These are phyloP conservation scores for Cephonodes hylas DNA, from an alignment of 2,888 invertebrate species.

Conservation along the genomic window DNA sequence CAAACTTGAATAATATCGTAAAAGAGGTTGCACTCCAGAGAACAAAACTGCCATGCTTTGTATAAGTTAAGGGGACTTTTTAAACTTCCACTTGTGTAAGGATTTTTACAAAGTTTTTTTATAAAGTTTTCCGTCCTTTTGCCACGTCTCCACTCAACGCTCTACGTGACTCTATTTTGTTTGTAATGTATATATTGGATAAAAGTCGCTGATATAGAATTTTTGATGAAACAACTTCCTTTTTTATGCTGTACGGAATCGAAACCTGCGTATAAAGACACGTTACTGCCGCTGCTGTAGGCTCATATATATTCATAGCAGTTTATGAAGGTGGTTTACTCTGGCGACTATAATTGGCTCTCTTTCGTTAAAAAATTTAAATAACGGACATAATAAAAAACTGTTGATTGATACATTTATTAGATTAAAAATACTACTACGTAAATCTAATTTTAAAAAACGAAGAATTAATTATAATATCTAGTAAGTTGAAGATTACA, in stretches of 20 bases:
- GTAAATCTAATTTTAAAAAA: no score
- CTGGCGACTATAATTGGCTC: neutral
- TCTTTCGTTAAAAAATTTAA: neutral
- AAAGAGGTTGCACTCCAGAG: constrained; percentile 15
- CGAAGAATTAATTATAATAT: no score
- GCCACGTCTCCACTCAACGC: neutral
- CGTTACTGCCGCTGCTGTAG: neutral
- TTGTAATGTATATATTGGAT: neutral
- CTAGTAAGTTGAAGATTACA: no score
- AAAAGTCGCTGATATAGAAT: neutral
- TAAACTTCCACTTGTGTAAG: neutral
- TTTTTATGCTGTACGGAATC: neutral
- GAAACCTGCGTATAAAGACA: neutral
- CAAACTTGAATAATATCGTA: constrained; percentile 16
- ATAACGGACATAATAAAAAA: no score
- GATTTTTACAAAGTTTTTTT: constrained; percentile 1
- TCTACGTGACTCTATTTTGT: neutral
- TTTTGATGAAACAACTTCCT: neutral
- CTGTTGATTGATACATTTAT: no score
- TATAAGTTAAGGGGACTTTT: constrained; percentile 8
- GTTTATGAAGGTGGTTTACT: neutral
- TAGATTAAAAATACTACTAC: no score
- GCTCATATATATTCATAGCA: neutral
- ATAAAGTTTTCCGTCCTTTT: neutral
- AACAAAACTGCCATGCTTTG: constrained; percentile 3